Conservation (phyloP, 2,113 vertebrate genomes). For the Trichomycterus rosablanca region DNA sequence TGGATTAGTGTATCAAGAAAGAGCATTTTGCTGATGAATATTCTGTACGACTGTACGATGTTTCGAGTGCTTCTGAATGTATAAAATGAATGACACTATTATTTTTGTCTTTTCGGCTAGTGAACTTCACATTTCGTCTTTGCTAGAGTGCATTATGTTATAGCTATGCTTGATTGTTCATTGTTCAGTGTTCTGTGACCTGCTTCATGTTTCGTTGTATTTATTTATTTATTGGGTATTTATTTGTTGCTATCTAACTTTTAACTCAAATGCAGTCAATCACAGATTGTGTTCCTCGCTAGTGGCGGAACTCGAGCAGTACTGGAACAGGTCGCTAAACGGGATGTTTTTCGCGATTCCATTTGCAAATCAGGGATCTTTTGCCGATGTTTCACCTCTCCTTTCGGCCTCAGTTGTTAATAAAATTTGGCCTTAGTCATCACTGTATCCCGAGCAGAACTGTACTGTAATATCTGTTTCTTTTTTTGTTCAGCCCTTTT, state of each 20-base stretch:
- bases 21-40: neutral
- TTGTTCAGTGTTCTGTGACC: too few relatives aligned
- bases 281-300: slow-evolving; percentile 3
- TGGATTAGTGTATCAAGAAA: neutral
- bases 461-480: slow-evolving; percentile 22
- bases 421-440: slow-evolving; percentile 72
- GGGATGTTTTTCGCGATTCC: slow-evolving; percentile 36
- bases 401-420: slow-evolving; percentile 59
- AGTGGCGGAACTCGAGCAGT: neutral
- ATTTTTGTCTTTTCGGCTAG: neutral
- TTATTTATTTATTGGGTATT: slow-evolving; percentile 63
- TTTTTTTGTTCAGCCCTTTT: slow-evolving; percentile 28
- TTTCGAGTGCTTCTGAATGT: neutral
- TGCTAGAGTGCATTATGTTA: too few relatives aligned
- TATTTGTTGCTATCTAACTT: slow-evolving; percentile 38
- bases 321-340: slow-evolving; percentile 24
- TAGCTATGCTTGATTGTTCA: slow-evolving; percentile 4
- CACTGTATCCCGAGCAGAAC: slow-evolving; percentile 53
- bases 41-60: neutral
- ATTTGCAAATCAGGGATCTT: slow-evolving; percentile 67
- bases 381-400: too few relatives aligned
- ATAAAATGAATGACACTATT: neutral
- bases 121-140: too few relatives aligned
- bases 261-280: too few relatives aligned
- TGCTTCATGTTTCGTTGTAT: slow-evolving; percentile 44